Evolutionary conservation across 2,888 invertebrate species (phyloP).

Genomic region (Ormyrus pomaceus): DNA sequence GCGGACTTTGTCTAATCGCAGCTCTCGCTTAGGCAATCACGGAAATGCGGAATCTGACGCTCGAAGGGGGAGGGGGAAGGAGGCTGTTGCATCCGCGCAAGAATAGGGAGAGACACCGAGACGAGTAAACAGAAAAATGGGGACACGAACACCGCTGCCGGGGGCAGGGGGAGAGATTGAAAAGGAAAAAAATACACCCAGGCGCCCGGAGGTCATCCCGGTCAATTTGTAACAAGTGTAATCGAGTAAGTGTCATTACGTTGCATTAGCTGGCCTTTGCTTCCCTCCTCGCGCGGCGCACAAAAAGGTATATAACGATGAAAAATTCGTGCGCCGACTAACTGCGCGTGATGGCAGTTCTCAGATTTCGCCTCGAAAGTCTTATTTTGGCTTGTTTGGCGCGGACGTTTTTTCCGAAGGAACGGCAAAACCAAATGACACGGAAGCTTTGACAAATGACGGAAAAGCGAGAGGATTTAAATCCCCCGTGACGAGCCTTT

Average conservation of each 20-base stretch:
- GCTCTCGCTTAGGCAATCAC: constrained; percentile 26
- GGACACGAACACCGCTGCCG: not conserved
- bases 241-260: constrained; percentile 51
- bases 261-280: constrained; percentile 27
- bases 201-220: not conserved
- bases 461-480: constrained; percentile 31
- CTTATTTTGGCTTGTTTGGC: constrained; percentile 30
- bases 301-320: constrained; percentile 33
- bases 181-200: constrained; percentile 21
- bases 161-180: constrained; percentile 1
- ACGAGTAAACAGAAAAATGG: not conserved
- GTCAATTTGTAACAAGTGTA: constrained; percentile 56
- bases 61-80: too few relatives aligned
- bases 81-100: not conserved
- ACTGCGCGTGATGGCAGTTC: constrained; percentile 26
- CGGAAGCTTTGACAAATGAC: constrained; percentile 41
- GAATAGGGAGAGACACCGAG: not conserved
- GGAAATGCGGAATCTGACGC: constrained; percentile 37
- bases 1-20: not conserved
- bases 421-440: constrained; percentile 41
- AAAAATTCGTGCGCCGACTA: constrained; percentile 36
- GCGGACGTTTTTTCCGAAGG: not conserved
- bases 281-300: not conserved
- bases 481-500: constrained; percentile 27
- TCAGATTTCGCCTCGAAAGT: not conserved